A percentile compares a stretch with the other conserved stretches of the same genome.
Evolutionary conservation across 1,140 invertebrate species (phyloP).

Genomic region (Micrasema minimum): DNA sequence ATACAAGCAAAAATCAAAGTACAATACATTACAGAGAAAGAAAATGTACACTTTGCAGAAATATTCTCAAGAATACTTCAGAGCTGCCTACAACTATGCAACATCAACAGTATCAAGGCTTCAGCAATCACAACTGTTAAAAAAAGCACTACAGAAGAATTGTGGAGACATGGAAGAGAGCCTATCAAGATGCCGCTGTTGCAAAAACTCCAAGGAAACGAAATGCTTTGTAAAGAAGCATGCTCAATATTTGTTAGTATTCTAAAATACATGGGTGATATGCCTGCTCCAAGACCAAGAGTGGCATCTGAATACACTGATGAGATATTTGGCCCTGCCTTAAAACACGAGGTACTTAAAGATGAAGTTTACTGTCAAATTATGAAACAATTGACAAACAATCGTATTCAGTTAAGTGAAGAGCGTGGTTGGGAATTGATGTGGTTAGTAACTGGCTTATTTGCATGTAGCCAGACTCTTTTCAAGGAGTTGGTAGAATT

Average conservation of each 20-base stretch:
- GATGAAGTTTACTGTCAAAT: constrained; percentile 96
- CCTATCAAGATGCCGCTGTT: constrained; percentile 88
- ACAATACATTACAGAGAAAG: constrained; percentile 70
- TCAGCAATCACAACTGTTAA: constrained; percentile 74
- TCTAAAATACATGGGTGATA: constrained; percentile 96
- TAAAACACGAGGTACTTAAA: constrained; percentile 81
- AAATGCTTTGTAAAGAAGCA: constrained; percentile 80
- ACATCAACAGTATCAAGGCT: constrained; percentile 70
- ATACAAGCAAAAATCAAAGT: constrained; percentile 62
- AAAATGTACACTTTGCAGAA: constrained; percentile 84
- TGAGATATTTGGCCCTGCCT: constrained; percentile 84
- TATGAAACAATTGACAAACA: constrained; percentile 93
- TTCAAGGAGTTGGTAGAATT: constrained; percentile 76
- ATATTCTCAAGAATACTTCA: constrained; percentile 86
- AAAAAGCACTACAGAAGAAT: constrained; percentile 70
- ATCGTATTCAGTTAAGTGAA: constrained; percentile 83
- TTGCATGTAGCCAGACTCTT: constrained; percentile 74
- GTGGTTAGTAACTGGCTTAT: constrained; percentile 90
- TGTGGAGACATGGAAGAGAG: constrained; percentile 87
- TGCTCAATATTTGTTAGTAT: constrained; percentile 81
- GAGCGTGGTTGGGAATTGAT: constrained; percentile 94
- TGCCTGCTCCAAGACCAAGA: constrained; percentile 79
- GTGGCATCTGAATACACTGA: constrained; percentile 84
- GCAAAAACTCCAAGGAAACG: constrained; percentile 81
- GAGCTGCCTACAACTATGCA: constrained; percentile 63